phyloP scores from a whole-genome alignment of 2,113 vertebrate genomes.

The Lepisosteus osseus region DNA sequence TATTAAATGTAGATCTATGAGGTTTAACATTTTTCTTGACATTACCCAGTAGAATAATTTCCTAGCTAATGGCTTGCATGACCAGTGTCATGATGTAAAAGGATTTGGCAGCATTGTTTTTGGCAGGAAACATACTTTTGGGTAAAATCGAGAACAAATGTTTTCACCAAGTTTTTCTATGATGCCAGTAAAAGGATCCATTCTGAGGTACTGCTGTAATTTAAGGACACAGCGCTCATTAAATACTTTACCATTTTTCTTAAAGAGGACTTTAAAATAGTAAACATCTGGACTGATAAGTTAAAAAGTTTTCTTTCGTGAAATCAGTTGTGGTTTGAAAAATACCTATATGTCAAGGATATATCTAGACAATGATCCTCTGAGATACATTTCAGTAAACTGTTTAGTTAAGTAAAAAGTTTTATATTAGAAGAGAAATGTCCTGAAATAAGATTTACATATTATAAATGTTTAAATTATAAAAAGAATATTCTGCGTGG shows the following conservation, averaged over 20 bases:
- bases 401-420: too few relatives aligned
- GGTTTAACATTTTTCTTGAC: slow-evolving; percentile 27
- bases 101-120: background rate
- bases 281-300: slow-evolving; percentile 48
- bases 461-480: too few relatives aligned
- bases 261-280: slow-evolving; percentile 42
- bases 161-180: slow-evolving; percentile 21
- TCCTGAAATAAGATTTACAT: too few relatives aligned
- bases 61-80: slow-evolving; percentile 26
- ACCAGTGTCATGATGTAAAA: slow-evolving; percentile 42
- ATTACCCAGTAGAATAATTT: slow-evolving; percentile 22
- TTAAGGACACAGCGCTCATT: slow-evolving; percentile 45
- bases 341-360: too few relatives aligned
- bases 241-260: slow-evolving; percentile 40
- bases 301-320: too few relatives aligned
- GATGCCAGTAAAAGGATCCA: slow-evolving; percentile 10
- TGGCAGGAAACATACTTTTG: slow-evolving; percentile 37
- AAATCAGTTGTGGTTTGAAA: too few relatives aligned
- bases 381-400: too few relatives aligned
- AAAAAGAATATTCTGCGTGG: too few relatives aligned
- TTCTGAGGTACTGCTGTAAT: slow-evolving; percentile 15
- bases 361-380: too few relatives aligned
- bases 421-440: too few relatives aligned
- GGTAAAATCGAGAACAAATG: slow-evolving; percentile 57
- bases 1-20: slow-evolving; percentile 26